Evolutionary conservation across 2,797 vertebrate species (phyloP).

Genomic region (Eupleurogrammus muticus): DNA sequence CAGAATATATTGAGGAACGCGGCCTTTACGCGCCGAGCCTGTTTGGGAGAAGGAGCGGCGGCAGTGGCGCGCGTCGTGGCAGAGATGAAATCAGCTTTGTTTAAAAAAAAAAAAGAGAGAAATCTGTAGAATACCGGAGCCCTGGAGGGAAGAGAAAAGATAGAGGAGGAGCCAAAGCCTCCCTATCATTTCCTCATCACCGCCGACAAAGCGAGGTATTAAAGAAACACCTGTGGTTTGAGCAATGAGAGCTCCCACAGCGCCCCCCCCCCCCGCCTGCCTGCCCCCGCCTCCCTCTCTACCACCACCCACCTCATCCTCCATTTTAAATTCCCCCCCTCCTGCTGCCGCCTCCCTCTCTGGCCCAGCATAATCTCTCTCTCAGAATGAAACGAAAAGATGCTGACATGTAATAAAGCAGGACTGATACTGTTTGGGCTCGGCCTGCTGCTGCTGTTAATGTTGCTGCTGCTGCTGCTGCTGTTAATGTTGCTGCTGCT

Average conservation of each 20-base stretch:
- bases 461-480: conserved; percentile 34
- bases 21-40: conserved; percentile 63
- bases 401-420: conserved; percentile 79
- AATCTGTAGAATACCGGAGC: conserved; percentile 50
- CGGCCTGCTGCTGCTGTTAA: conserved; percentile 41
- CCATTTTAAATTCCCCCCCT: conserved; percentile 24
- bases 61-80: conserved; percentile 71
- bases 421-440: conserved; percentile 63
- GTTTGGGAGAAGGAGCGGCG: conserved; percentile 58
- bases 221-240: conserved; percentile 85
- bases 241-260: conserved; percentile 73
- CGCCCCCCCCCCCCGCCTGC: conserved; percentile 22
- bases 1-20: conserved; percentile 70
- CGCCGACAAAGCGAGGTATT: conserved; percentile 78
- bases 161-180: conserved; percentile 15
- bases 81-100: conserved; percentile 76
- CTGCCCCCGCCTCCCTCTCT: conserved; percentile 43
- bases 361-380: conserved; percentile 75
- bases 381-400: conserved; percentile 66
- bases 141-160: conserved; percentile 58
- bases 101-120: conserved; percentile 67
- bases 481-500: conserved; percentile 35
- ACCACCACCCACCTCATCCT: conserved; percentile 39
- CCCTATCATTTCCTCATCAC: conserved; percentile 66
- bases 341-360: conserved; percentile 53